phyloP scores from a whole-genome alignment of 1,140 invertebrate genomes.

The Brachionus rubens region DNA sequence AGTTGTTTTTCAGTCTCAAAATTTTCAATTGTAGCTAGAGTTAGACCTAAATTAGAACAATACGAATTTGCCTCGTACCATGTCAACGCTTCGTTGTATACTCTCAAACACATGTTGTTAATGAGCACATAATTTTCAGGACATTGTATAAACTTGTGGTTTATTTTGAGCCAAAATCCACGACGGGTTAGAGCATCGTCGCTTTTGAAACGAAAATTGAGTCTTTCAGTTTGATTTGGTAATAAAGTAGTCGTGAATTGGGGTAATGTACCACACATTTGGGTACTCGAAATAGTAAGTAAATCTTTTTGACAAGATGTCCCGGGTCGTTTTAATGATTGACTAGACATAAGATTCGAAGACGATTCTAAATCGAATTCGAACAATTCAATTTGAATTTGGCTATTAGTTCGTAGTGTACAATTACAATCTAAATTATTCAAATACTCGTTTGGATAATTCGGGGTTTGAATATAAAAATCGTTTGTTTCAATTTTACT shows the following conservation, averaged over 20 bases:
- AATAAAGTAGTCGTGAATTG: neutral
- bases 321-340: neutral
- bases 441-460: constrained; percentile 38
- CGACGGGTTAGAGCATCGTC: constrained; percentile 12
- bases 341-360: no score
- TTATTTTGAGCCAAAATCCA: constrained; percentile 13
- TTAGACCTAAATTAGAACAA: constrained; percentile 5
- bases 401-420: neutral
- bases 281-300: neutral
- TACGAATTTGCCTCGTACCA: constrained; percentile 20
- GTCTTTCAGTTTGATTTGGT: no score
- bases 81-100: neutral
- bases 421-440: constrained; percentile 40
- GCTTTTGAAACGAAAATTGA: neutral
- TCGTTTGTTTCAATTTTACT: neutral
- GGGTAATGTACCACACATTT: neutral
- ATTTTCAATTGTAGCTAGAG: neutral
- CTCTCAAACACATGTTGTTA: neutral
- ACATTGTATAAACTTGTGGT: neutral
- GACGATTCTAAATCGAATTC: constrained; percentile 29
- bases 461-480: constrained; percentile 2
- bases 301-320: neutral
- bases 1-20: constrained; percentile 22
- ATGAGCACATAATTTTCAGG: neutral
- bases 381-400: neutral